Evolutionary conservation across 1,140 invertebrate species (phyloP).

Genomic region (Apocrypta bakeri): DNA sequence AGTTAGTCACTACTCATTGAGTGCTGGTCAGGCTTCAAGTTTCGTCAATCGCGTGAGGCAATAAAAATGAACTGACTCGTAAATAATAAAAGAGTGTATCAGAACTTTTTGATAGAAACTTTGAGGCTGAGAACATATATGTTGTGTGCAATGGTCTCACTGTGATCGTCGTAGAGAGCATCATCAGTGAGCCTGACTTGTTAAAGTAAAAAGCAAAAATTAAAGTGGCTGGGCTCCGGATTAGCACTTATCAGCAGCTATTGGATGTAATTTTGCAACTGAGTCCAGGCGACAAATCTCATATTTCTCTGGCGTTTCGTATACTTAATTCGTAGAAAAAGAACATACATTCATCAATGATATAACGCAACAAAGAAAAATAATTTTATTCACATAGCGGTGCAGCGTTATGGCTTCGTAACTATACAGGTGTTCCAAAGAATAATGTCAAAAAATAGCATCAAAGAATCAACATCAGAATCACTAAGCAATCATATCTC

Average conservation of each 20-base stretch:
- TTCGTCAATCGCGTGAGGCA: not conserved
- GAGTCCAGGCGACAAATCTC: constrained; percentile 39
- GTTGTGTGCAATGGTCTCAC: not conserved
- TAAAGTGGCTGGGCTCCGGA: constrained; percentile 45
- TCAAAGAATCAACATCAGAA: constrained; percentile 36
- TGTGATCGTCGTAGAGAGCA: not conserved
- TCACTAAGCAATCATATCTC: too few species aligned
- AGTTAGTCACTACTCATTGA: too few species aligned
- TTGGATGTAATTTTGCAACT: constrained; percentile 38
- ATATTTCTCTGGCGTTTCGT: constrained; percentile 40
- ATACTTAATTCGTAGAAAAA: not conserved
- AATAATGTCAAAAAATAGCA: constrained; percentile 37
- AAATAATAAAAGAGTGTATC: not conserved
- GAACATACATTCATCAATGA: not conserved
- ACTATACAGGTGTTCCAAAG: not conserved
- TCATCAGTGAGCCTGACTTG: too few species aligned
- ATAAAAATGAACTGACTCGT: constrained; percentile 17
- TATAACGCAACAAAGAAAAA: not conserved
- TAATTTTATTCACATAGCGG: not conserved
- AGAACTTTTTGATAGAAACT: not conserved
- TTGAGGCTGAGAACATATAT: not conserved
- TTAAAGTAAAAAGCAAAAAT: constrained; percentile 34
- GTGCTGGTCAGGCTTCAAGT: not conserved
- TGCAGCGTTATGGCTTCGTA: not conserved
- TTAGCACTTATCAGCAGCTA: constrained; percentile 44